phyloP scores from a whole-genome alignment of 2,888 invertebrate genomes.

The Lathronympha strigana region DNA sequence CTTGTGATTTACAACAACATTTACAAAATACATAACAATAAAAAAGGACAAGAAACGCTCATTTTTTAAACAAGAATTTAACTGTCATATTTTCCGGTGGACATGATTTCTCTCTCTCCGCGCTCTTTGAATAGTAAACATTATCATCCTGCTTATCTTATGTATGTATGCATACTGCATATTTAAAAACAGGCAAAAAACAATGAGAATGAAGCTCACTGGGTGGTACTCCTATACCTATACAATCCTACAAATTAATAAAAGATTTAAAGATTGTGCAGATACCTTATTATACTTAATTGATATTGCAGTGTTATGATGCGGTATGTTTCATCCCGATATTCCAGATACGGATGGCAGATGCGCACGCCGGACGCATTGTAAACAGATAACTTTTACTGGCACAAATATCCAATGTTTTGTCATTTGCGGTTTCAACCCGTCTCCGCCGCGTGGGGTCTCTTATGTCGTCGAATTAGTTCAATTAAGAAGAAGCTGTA shows the following conservation, averaged over 20 bases:
- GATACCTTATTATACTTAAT: not conserved
- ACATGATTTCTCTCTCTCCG: too few species aligned
- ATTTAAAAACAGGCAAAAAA: not conserved
- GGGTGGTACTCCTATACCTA: not conserved
- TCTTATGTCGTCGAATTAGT: constrained; percentile 18
- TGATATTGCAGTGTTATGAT: not conserved
- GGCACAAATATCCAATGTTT: not conserved
- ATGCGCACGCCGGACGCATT: not conserved
- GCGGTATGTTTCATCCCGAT: not conserved
- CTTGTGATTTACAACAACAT: too few species aligned
- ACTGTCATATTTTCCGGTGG: too few species aligned
- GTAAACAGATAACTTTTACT: not conserved
- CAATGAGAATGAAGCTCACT: not conserved
- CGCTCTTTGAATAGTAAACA: too few species aligned
- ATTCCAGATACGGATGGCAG: not conserved
- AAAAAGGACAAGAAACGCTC: too few species aligned
- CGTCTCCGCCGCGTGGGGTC: constrained; percentile 10
- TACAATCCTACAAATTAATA: not conserved
- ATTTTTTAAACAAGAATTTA: too few species aligned
- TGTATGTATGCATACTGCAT: not conserved
- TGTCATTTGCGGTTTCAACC: not conserved
- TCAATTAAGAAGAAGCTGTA: constrained; percentile 27
- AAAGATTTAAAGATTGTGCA: constrained; percentile 1
- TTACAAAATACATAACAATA: too few species aligned
- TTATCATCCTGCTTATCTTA: too few species aligned